Percentiles rank a stretch among this genome's conserved stretches.
These are phyloP conservation scores for Electrona antarctica DNA, from an alignment of 2,113 vertebrate genomes.

Conservation along the genomic window DNA sequence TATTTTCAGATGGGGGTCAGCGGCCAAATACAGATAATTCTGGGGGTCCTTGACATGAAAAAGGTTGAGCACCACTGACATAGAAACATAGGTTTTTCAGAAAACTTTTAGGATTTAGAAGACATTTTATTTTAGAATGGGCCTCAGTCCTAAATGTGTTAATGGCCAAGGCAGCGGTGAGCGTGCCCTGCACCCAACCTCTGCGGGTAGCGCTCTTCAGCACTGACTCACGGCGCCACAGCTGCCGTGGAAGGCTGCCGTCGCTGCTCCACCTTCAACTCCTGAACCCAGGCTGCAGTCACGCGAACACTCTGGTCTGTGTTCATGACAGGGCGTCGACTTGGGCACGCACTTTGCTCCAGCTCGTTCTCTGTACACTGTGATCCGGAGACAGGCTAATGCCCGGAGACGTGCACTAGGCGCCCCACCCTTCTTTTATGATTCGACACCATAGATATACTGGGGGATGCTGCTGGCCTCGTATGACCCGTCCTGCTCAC, in stretches of 20 bases:
- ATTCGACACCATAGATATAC: not conserved
- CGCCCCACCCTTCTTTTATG: not conserved
- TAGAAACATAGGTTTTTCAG: too few relatives aligned
- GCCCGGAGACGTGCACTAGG: not conserved
- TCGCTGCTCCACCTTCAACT: not conserved
- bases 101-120: too few relatives aligned
- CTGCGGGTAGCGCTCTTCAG: constrained; percentile 6
- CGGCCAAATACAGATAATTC: too few relatives aligned
- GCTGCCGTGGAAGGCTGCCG: constrained; percentile 7
- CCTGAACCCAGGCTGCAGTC: constrained; percentile 30
- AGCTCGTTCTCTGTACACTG: not conserved
- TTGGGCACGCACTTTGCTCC: too few relatives aligned
- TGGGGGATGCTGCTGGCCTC: not conserved
- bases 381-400: constrained; percentile 1
- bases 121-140: too few relatives aligned
- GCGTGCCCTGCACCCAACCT: constrained; percentile 4
- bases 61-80: too few relatives aligned
- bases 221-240: constrained; percentile 46
- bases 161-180: not conserved
- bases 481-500: not conserved
- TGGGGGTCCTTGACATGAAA: too few relatives aligned
- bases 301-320: not conserved
- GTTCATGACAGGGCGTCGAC: not conserved
- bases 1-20: too few relatives aligned
- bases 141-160: too few relatives aligned